phyloP scores from a whole-genome alignment of 2,888 invertebrate genomes.

The Aquatica leii region DNA sequence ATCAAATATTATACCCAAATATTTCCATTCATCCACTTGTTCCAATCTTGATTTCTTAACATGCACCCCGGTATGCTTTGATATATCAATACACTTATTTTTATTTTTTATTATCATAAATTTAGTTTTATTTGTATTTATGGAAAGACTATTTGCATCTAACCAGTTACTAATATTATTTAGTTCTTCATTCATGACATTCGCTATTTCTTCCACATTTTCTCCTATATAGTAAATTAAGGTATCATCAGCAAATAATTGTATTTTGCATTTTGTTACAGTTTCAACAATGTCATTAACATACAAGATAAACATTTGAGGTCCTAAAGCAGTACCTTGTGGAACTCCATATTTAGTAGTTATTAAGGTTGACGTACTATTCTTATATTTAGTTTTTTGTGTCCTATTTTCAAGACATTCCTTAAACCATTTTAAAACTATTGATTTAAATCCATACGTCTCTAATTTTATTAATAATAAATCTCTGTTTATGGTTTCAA shows the following conservation, averaged over 20 bases:
- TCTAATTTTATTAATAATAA: not conserved
- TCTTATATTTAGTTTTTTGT: constrained; percentile 1
- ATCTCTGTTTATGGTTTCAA: constrained; percentile 10
- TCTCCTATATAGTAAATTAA: no score
- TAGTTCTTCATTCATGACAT: not conserved
- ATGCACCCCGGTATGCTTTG: no score
- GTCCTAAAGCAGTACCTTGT: constrained; percentile 2
- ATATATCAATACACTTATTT: not conserved
- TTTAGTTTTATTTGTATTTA: constrained; percentile 1
- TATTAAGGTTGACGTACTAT: not conserved
- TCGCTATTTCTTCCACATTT: not conserved
- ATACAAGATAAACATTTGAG: no score
- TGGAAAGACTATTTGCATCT: not conserved
- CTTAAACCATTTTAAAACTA: constrained; percentile 1
- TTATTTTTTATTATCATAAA: no score
- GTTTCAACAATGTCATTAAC: constrained; percentile 12
- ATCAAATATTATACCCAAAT: no score
- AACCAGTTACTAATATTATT: no score
- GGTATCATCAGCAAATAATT: no score
- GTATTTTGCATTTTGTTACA: not conserved
- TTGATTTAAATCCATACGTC: not conserved
- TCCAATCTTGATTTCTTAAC: no score
- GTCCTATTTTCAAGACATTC: not conserved
- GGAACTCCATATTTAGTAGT: not conserved
- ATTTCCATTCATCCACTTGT: no score